Percentiles rank a stretch among this genome's conserved stretches.
Evolutionary conservation across 1,140 invertebrate species (phyloP).

Genomic region (Maniola jurtina): DNA sequence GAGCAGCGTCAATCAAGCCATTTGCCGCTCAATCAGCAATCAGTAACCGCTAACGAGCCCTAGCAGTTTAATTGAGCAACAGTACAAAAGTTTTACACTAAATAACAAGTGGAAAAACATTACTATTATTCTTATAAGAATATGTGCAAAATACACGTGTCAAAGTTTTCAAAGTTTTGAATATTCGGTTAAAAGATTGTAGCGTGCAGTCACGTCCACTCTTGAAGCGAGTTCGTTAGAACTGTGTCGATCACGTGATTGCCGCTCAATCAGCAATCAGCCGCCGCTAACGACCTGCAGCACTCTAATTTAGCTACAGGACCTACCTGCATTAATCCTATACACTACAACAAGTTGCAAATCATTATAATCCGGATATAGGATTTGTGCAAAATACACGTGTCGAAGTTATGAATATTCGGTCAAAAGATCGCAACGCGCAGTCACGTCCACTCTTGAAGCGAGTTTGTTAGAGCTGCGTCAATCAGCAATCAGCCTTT

Average conservation of each 20-base stretch:
- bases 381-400: no score
- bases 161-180: conserved; percentile 11
- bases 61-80: not conserved
- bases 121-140: not conserved
- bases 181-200: conserved; percentile 38
- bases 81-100: not conserved
- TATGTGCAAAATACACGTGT: conserved; percentile 1
- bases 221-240: conserved; percentile 77
- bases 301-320: not conserved
- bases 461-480: conserved; percentile 76
- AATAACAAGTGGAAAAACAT: not conserved
- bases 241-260: conserved; percentile 78
- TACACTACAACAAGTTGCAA: no score
- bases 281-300: conserved; percentile 62
- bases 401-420: conserved; percentile 8
- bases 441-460: conserved; percentile 69
- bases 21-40: conserved; percentile 79
- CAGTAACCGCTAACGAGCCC: conserved; percentile 71
- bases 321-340: no score
- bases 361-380: no score
- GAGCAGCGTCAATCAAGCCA: conserved; percentile 77
- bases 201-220: conserved; percentile 58
- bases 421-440: conserved; percentile 39
- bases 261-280: conserved; percentile 79
- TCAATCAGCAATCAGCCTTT: conserved; percentile 78